phyloP scores from a whole-genome alignment of 2,888 invertebrate genomes.

The Barypeithes pellucidus region DNA sequence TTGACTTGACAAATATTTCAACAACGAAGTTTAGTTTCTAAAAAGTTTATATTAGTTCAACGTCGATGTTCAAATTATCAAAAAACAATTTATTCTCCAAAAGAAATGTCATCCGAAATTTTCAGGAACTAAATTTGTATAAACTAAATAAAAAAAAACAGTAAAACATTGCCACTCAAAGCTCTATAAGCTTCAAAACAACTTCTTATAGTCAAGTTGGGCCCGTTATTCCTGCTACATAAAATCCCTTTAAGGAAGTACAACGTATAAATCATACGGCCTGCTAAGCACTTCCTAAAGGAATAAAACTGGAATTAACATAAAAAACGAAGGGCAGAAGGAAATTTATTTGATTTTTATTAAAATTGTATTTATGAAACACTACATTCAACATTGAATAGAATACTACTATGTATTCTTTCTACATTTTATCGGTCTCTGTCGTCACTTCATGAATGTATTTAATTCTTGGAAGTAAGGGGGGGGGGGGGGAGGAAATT shows the following conservation, averaged over 20 bases:
- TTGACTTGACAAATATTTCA: too few species aligned
- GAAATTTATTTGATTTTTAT: conserved; percentile 31
- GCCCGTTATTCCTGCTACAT: conserved; percentile 17
- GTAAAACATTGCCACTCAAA: conserved; percentile 4
- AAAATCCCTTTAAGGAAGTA: conserved; percentile 21
- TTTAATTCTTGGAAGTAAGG: conserved; percentile 11
- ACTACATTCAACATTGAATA: conserved; percentile 2
- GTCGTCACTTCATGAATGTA: conserved; percentile 32
- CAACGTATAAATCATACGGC: conserved; percentile 20
- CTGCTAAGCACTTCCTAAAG: conserved; percentile 29
- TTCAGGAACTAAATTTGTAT: too few species aligned
- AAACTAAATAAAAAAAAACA: neutral
- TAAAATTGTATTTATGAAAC: conserved; percentile 17
- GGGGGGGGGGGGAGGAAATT: too few species aligned
- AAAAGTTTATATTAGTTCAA: too few species aligned
- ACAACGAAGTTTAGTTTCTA: too few species aligned
- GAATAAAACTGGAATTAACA: conserved; percentile 25
- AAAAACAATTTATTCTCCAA: too few species aligned
- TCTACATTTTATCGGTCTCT: conserved; percentile 23
- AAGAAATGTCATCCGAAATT: too few species aligned
- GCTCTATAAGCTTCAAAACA: conserved; percentile 21
- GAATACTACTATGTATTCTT: conserved; percentile 19
- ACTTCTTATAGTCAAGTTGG: conserved; percentile 22
- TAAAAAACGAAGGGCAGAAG: conserved; percentile 20
- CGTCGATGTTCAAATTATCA: too few species aligned